These are phyloP conservation scores for Drosophila testacea DNA, from an alignment of 2,888 invertebrate species.

Conservation along the genomic window DNA sequence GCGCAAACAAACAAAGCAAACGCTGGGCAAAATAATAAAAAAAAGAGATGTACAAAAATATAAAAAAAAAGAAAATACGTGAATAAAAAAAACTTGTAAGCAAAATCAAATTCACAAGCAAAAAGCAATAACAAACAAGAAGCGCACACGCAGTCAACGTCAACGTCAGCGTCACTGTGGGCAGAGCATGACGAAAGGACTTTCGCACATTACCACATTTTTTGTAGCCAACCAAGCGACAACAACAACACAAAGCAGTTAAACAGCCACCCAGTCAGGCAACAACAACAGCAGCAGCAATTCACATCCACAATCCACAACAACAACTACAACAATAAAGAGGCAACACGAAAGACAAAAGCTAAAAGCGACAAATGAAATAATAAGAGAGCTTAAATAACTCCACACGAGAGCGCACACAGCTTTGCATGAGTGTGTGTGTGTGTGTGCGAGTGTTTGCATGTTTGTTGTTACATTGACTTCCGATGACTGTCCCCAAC, in stretches of 20 bases:
- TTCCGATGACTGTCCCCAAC: constrained; percentile 77
- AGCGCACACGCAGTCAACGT: constrained; percentile 46
- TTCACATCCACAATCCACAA: constrained; percentile 4
- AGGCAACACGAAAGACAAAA: constrained; percentile 81
- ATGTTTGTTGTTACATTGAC: constrained; percentile 82
- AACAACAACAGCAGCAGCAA: constrained; percentile 39
- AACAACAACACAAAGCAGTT: constrained; percentile 53
- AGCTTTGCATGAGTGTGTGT: constrained; percentile 21
- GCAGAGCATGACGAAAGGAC: constrained; percentile 82
- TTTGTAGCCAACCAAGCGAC: constrained; percentile 64
- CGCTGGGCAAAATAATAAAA: constrained; percentile 43
- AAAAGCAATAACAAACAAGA: constrained; percentile 42
- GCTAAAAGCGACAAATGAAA: constrained; percentile 82
- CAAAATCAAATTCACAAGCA: constrained; percentile 74
- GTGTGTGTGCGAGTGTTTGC: constrained; percentile 66
- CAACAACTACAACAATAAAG: constrained; percentile 28
- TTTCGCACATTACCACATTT: constrained; percentile 82
- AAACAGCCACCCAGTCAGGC: constrained; percentile 71
- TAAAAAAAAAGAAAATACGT: constrained; percentile 19
- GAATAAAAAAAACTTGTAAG: constrained; percentile 54
- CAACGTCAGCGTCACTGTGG: constrained; percentile 36
- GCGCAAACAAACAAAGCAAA: constrained; percentile 67
- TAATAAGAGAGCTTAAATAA: constrained; percentile 81
- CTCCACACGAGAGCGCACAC: constrained; percentile 74
- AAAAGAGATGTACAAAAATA: neutral